Evolutionary conservation across 2,888 invertebrate species (phyloP).

Genomic region (Zootermopsis nevadensis): DNA sequence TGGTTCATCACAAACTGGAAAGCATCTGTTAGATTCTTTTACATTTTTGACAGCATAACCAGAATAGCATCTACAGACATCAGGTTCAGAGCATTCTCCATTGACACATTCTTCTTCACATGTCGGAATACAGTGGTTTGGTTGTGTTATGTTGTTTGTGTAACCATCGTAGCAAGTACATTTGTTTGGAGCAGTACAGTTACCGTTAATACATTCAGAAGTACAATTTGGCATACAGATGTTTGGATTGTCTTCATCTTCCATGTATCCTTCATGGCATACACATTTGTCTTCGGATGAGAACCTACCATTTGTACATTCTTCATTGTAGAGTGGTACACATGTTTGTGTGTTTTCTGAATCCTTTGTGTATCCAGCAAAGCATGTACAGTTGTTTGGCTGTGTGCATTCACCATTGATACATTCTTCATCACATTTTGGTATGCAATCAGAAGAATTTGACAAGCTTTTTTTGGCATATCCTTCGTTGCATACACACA

Average conservation of each 20-base stretch:
- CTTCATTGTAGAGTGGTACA: constrained; percentile 67
- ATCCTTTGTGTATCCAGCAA: constrained; percentile 11
- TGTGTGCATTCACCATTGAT: constrained; percentile 29
- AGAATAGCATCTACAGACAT: constrained; percentile 57
- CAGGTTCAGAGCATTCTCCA: constrained; percentile 53
- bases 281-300: not conserved
- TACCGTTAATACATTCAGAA: constrained; percentile 1
- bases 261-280: constrained; percentile 22
- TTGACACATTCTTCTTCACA: not conserved
- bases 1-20: constrained; percentile 59
- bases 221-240: constrained; percentile 10
- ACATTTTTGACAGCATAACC: constrained; percentile 53
- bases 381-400: constrained; percentile 35
- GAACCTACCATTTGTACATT: constrained; percentile 61
- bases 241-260: not conserved
- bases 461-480: constrained; percentile 50
- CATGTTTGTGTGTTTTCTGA: constrained; percentile 62
- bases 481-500: constrained; percentile 56
- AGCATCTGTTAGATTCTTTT: constrained; percentile 56
- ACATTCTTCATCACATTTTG: constrained; percentile 22
- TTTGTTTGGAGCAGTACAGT: constrained; percentile 9
- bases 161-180: constrained; percentile 28
- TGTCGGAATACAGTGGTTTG: not conserved
- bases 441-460: not conserved
- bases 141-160: not conserved